These are phyloP conservation scores for Eupithecia inturbata DNA, from an alignment of 2,888 invertebrate genomes.

Conservation along the genomic window DNA sequence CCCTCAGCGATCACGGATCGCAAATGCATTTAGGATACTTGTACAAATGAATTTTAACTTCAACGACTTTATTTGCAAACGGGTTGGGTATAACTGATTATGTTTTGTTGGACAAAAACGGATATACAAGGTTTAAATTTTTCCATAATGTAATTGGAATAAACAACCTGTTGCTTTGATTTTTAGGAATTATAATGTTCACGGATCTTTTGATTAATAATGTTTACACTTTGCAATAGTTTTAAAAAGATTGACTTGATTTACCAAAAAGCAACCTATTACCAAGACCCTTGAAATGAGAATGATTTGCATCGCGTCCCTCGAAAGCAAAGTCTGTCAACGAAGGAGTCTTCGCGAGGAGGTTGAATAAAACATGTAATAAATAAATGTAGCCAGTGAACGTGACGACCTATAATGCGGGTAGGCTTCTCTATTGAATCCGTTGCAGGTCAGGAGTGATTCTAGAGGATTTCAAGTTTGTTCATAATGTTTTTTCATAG, in stretches of 20 bases:
- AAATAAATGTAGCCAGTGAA: slow-evolving; percentile 67
- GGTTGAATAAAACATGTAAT: slow-evolving; percentile 81
- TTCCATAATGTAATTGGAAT: neutral
- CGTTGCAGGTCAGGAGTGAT: neutral
- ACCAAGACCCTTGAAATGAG: neutral
- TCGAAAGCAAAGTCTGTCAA: slow-evolving; percentile 50
- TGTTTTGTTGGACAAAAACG: neutral
- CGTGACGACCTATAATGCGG: slow-evolving; percentile 61
- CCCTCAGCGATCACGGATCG: slow-evolving; percentile 75
- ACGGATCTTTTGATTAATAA: neutral
- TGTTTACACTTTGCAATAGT: neutral
- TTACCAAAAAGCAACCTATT: neutral
- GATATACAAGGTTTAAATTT: neutral
- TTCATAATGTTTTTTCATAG: no score
- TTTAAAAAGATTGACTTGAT: neutral
- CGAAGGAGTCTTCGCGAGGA: slow-evolving; percentile 47
- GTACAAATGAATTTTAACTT: slow-evolving; percentile 42
- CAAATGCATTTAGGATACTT: slow-evolving; percentile 65
- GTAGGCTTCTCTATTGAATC: slow-evolving; percentile 14
- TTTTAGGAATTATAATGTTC: neutral
- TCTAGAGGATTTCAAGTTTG: neutral
- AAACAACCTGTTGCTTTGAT: neutral
- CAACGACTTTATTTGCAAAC: slow-evolving; percentile 28
- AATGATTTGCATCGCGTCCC: slow-evolving; percentile 28
- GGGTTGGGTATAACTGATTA: slow-evolving; percentile 12